Conservation (phyloP, 1,140 invertebrate species). For the Parasteatoda tepidariorum region DNA sequence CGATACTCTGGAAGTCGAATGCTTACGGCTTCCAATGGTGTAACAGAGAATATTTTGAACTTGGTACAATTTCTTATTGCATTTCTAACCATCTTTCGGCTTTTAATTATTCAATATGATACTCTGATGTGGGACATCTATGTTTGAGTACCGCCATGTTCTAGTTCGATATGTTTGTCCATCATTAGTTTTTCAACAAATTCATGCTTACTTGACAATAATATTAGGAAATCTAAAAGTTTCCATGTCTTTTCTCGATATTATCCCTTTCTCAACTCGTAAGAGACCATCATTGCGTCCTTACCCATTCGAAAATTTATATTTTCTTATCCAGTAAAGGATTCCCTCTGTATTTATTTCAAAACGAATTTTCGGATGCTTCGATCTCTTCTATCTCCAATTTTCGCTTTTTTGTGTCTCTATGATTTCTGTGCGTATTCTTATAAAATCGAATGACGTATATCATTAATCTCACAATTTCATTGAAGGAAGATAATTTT, state of each 20-base stretch:
- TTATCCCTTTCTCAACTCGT: not conserved
- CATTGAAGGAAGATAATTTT: not conserved
- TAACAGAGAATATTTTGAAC: constrained; percentile 5
- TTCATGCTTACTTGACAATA: constrained; percentile 5
- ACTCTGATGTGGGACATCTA: not conserved
- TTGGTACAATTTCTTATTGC: not conserved
- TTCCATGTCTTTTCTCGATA: not conserved
- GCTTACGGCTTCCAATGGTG: not conserved
- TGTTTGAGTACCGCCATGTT: constrained; percentile 6
- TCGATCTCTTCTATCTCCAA: no score
- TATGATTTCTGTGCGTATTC: no score
- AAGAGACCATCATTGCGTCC: not conserved
- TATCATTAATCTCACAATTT: not conserved
- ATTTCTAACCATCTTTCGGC: not conserved
- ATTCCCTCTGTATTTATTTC: no score
- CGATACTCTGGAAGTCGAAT: constrained; percentile 1
- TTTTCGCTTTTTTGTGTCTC: no score
- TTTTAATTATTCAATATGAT: not conserved
- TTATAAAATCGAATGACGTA: no score
- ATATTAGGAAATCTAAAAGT: not conserved
- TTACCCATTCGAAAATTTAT: not conserved
- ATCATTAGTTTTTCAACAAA: not conserved
- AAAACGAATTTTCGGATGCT: no score
- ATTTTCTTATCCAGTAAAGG: no score
- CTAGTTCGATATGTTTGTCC: not conserved